Base-by-base conservation (phyloP, 2,888 invertebrate species). In the Liodrosophila aerea region DNA sequence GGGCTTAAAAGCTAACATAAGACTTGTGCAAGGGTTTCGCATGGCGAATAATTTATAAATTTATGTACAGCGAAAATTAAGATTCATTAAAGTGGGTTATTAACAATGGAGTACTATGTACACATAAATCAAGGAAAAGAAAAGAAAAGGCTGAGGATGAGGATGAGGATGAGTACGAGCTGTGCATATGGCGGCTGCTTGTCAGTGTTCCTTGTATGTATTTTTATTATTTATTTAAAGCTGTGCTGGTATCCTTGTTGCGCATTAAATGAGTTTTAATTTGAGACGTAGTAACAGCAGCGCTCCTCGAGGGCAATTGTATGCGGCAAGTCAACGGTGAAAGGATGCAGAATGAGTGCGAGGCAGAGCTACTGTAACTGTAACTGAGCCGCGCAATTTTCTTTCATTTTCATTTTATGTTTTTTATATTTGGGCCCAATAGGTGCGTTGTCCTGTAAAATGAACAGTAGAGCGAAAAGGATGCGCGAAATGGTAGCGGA, bases 261-360 rank as follows among this genome's bases (percentile, higher is more conserved):
- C 70, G 83, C 68, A 70, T 73, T 83, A 81, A 81, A 81, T 83
- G 81, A 63, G 75, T 66, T 83, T 83, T 73, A 83, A 80, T 81
- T 75, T 81, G 75, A 75, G 71, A 71, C 81, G 81, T 73, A 83
- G 73, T 73, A 63, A 62, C 27, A 29, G 29, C 36, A 34, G 34
- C n/a, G 16, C 36, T 37, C 36, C 8, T 39, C 39, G 16, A 12
- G n/a, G 54, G 59, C 64, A 61, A 60, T 70, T 85, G 81, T 84
- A 43, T 52, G 37, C 64, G 69, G 30, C 63, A 78, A 83, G 74
- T 84, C 74, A 75, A 74, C 63, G 67, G 57, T 74, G 53, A 73
- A 64, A 44, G 65, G 57, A 30, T 29, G 18, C 15, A 12, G 39
- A 22, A 13, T n/a, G 49, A 36, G 39, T 16, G 39, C 29, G 34